Conservation (phyloP, 2,113 vertebrate genomes). For the Vicugna pacos region DNA sequence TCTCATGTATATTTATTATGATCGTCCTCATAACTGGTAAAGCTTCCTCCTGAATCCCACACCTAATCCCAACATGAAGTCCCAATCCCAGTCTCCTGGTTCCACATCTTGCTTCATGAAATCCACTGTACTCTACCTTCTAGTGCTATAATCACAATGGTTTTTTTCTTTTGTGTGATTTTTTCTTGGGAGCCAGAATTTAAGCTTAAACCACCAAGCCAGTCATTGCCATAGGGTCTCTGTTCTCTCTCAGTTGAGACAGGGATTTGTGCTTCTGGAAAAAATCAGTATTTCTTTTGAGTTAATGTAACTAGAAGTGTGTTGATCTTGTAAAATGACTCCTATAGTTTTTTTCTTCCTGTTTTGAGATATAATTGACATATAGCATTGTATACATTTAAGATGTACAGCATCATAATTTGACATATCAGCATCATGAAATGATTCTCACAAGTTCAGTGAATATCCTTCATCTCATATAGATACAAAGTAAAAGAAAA, state of each 20-base stretch:
- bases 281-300: not conserved
- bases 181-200: slow-evolving; percentile 23
- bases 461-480: not conserved
- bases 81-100: not conserved
- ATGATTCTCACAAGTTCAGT: not conserved
- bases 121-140: not conserved
- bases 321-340: not conserved
- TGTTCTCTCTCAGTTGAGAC: not conserved
- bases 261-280: not conserved
- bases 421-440: not conserved
- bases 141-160: not conserved
- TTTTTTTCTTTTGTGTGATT: not conserved
- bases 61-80: not conserved
- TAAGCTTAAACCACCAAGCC: not conserved
- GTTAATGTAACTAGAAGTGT: not conserved
- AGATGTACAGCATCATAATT: not conserved
- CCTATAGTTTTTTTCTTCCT: not conserved
- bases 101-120: not conserved
- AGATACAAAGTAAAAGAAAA: not conserved
- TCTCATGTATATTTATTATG: not conserved
- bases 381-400: not conserved
- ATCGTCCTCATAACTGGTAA: not conserved
- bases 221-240: not conserved
- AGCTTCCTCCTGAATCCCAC: not conserved
- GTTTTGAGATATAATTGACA: not conserved